Evolutionary conservation across 2,797 vertebrate species (phyloP).

Genomic region (Acridotheres tristis): DNA sequence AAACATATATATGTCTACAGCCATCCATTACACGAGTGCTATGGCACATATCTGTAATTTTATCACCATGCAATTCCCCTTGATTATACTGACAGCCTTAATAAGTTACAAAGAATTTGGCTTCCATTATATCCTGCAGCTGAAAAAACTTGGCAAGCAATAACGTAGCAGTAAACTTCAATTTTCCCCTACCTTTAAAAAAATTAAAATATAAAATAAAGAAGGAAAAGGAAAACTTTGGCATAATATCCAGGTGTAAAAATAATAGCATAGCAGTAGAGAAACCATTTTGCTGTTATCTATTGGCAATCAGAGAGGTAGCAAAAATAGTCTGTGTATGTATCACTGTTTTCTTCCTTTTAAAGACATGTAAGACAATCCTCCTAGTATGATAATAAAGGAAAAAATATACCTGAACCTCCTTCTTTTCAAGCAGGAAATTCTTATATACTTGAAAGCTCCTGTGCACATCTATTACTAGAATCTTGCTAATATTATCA

Average conservation of each 20-base stretch:
- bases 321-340: background rate
- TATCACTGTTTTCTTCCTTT: background rate
- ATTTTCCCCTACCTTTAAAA: slow-evolving; percentile 43
- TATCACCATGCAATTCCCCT: slow-evolving; percentile 22
- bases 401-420: background rate
- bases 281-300: slow-evolving; percentile 24
- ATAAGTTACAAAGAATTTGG: slow-evolving; percentile 58
- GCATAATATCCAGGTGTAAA: background rate
- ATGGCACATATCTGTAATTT: slow-evolving; percentile 2
- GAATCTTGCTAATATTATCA: background rate
- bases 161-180: slow-evolving; percentile 18
- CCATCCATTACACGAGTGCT: background rate
- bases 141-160: slow-evolving; percentile 68
- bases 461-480: background rate
- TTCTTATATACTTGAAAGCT: background rate
- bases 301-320: background rate
- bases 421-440: background rate
- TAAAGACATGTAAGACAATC: background rate
- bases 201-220: background rate
- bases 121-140: slow-evolving; percentile 12
- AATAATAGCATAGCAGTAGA: background rate
- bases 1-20: background rate
- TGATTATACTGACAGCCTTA: slow-evolving; percentile 44
- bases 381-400: background rate
- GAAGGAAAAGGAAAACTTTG: background rate